Evolutionary conservation across 2,888 invertebrate genomes (phyloP).

Genomic region (Achlya flavicornis): DNA sequence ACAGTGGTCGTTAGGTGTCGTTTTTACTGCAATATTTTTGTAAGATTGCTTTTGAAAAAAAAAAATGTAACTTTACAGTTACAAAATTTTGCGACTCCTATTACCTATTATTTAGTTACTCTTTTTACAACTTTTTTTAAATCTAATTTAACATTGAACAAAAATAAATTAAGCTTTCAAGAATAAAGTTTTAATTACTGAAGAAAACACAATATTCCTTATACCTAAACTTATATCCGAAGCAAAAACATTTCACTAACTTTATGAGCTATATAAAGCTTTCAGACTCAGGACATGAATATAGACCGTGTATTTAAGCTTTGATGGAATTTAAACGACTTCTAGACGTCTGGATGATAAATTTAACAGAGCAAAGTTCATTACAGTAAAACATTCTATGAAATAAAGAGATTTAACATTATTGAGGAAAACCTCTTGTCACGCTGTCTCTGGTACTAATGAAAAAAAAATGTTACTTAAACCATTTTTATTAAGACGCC

Average conservation of each 20-base stretch:
- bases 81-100: too few relatives aligned
- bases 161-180: too few relatives aligned
- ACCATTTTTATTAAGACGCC: too few relatives aligned
- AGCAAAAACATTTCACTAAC: background rate
- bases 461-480: too few relatives aligned
- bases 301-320: constrained; percentile 4
- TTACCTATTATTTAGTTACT: too few relatives aligned
- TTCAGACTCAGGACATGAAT: constrained; percentile 4
- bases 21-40: too few relatives aligned
- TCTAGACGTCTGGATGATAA: background rate
- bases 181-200: too few relatives aligned
- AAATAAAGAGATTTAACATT: background rate
- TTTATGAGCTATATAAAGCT: background rate
- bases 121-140: too few relatives aligned
- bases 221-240: background rate
- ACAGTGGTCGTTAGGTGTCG: too few relatives aligned
- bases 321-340: constrained; percentile 3
- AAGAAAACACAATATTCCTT: background rate
- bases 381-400: background rate
- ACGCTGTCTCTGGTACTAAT: background rate
- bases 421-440: background rate
- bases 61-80: too few relatives aligned
- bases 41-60: too few relatives aligned
- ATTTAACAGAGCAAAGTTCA: background rate
- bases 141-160: too few relatives aligned